A percentile compares a stretch with the other conserved stretches of the same genome.
Conservation (phyloP, 2,797 vertebrate genomes). For the Pampus argenteus region DNA sequence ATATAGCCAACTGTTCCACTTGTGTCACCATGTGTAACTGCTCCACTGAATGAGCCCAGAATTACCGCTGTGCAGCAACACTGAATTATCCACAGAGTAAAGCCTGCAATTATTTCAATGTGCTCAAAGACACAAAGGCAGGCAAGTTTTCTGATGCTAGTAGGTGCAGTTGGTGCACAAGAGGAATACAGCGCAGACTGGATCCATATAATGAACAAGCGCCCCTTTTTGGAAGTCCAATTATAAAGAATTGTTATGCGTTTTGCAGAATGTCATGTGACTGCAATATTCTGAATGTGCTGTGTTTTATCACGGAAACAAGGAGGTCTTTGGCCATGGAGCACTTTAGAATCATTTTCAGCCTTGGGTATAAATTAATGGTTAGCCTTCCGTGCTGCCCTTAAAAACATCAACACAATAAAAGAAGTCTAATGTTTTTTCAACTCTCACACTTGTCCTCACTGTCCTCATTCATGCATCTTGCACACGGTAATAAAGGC, state of each 20-base stretch:
- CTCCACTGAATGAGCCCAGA: conserved; percentile 13
- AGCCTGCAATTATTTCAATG: conserved; percentile 59
- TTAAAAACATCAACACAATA: conserved; percentile 3
- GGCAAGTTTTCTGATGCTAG: conserved; percentile 33
- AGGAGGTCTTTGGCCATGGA: conserved; percentile 4
- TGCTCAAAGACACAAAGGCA: conserved; percentile 45
- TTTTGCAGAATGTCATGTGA: conserved; percentile 10
- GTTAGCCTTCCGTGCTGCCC: not conserved
- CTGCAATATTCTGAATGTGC: conserved; percentile 4
- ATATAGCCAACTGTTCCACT: not conserved
- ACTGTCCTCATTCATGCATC: conserved; percentile 11
- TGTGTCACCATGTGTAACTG: conserved; percentile 21
- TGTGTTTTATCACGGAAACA: conserved; percentile 14
- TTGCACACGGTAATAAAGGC: conserved; percentile 1
- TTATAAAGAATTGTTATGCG: conserved; percentile 28
- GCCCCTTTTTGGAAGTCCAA: conserved; percentile 32
- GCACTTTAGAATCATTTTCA: conserved; percentile 14
- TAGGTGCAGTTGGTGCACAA: conserved; percentile 20
- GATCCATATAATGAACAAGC: conserved; percentile 39
- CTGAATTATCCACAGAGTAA: conserved; percentile 34
- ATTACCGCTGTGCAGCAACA: conserved; percentile 11
- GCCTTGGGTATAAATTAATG: not conserved
- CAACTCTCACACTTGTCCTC: conserved; percentile 3
- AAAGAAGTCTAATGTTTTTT: not conserved
- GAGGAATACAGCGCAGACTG: conserved; percentile 18